Conservation (phyloP, 2,113 vertebrate species). For the Oryzias melastigma region DNA sequence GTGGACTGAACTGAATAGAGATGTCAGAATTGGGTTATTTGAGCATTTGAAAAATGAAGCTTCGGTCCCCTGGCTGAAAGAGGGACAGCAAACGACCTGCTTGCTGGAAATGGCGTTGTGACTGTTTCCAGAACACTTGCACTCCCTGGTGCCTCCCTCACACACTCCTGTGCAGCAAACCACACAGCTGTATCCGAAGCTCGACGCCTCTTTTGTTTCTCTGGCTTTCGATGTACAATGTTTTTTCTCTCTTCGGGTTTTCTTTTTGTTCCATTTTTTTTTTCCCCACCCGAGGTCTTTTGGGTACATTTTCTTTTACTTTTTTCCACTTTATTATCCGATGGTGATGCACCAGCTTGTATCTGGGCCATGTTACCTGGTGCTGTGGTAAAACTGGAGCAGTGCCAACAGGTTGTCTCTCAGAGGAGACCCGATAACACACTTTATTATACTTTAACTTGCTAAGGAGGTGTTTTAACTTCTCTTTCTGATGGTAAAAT, state of each 20-base stretch:
- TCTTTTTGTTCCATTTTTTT: constrained; percentile 8
- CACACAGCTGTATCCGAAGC: constrained; percentile 33
- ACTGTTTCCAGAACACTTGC: constrained; percentile 70
- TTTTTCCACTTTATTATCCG: constrained; percentile 8
- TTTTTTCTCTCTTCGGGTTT: constrained; percentile 3
- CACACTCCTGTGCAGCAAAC: constrained; percentile 31
- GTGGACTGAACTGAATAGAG: constrained; percentile 51
- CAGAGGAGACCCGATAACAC: constrained; percentile 59
- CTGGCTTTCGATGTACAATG: neutral
- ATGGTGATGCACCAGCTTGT: constrained; percentile 14
- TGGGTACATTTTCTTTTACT: constrained; percentile 11
- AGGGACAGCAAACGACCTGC: constrained; percentile 78
- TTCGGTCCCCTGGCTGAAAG: constrained; percentile 67
- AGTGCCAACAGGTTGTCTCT: constrained; percentile 62
- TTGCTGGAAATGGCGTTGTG: constrained; percentile 81
- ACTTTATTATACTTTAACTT: constrained; percentile 53
- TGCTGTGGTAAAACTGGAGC: constrained; percentile 63
- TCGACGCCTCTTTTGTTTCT: constrained; percentile 7
- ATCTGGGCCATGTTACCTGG: constrained; percentile 66
- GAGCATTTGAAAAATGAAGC: constrained; percentile 63
- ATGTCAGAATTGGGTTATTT: constrained; percentile 66
- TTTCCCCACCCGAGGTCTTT: neutral
- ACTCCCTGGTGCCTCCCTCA: constrained; percentile 56
- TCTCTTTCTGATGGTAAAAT: constrained; percentile 7
- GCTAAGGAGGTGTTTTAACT: constrained; percentile 50